Percentiles rank a stretch among this genome's conserved stretches.
Evolutionary conservation across 1,140 invertebrate genomes (phyloP).

Genomic region (Samia ricini): DNA sequence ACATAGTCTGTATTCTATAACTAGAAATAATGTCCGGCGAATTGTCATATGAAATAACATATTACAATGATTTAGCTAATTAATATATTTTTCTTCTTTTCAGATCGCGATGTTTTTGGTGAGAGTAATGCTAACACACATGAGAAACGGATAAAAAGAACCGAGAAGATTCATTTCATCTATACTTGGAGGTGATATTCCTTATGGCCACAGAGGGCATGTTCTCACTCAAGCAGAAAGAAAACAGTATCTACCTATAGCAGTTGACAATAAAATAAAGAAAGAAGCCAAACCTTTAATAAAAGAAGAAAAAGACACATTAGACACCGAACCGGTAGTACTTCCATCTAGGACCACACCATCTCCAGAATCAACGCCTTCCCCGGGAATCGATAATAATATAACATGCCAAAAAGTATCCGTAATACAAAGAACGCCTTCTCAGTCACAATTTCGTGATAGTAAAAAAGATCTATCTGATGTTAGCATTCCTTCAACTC

Average conservation of each 20-base stretch:
- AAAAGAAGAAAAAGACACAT: constrained; percentile 67
- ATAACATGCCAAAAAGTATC: constrained; percentile 83
- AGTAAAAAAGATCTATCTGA: constrained; percentile 78
- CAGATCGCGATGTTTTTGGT: constrained; percentile 74
- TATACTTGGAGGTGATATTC: constrained; percentile 85
- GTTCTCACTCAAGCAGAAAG: constrained; percentile 87
- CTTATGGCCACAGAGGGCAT: constrained; percentile 84
- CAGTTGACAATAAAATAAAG: constrained; percentile 66
- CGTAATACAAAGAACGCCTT: constrained; percentile 89
- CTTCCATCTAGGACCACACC: constrained; percentile 74
- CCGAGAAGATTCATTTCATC: constrained; percentile 86
- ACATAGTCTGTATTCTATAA: constrained; percentile 32
- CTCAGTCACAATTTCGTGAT: constrained; percentile 74
- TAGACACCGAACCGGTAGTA: constrained; percentile 62
- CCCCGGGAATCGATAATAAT: constrained; percentile 69
- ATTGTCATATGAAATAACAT: not conserved
- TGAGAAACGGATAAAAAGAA: constrained; percentile 62
- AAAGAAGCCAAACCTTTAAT: constrained; percentile 61
- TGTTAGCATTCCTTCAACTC: constrained; percentile 67
- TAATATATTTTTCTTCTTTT: constrained; percentile 26
- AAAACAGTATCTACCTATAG: constrained; percentile 86
- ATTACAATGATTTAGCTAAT: not conserved
- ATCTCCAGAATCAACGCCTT: constrained; percentile 63
- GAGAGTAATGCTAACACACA: constrained; percentile 41
- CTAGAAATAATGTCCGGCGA: not conserved